These are phyloP conservation scores for Catostomus latipinnis DNA, from an alignment of 2,797 vertebrate genomes.

Conservation along the genomic window DNA sequence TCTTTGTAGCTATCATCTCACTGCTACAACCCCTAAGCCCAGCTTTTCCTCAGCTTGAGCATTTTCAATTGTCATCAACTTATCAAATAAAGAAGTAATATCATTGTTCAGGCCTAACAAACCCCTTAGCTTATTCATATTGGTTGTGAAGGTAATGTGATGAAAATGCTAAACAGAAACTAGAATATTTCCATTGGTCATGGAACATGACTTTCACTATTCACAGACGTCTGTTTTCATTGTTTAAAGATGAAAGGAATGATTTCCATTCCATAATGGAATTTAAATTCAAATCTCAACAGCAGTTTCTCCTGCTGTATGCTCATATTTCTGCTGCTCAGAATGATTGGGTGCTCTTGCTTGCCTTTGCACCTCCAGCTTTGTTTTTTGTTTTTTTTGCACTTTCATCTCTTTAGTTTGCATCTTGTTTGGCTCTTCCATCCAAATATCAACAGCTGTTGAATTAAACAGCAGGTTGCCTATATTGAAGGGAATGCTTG, in stretches of 20 bases:
- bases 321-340: conserved; percentile 14
- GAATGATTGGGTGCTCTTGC: conserved; percentile 55
- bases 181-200: conserved; percentile 48
- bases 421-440: conserved; percentile 45
- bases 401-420: conserved; percentile 48
- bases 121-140: conserved; percentile 41
- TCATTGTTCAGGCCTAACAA: conserved; percentile 37
- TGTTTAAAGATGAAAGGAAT: conserved; percentile 52
- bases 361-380: conserved; percentile 52
- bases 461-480: conserved; percentile 59
- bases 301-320: conserved; percentile 45
- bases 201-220: conserved; percentile 52
- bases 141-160: conserved; percentile 48
- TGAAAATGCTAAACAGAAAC: conserved; percentile 55
- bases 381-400: conserved; percentile 23
- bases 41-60: not conserved
- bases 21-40: conserved; percentile 3
- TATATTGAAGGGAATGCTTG: conserved; percentile 47
- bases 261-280: conserved; percentile 59
- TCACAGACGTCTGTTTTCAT: conserved; percentile 44
- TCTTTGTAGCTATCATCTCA: conserved; percentile 34
- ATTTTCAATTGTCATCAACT: conserved; percentile 33
- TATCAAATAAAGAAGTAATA: conserved; percentile 25
- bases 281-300: conserved; percentile 61
- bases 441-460: conserved; percentile 54